Evolutionary conservation across 2,797 vertebrate species (phyloP), one percentile per base, ranked within the genome.

Genomic region (Decapterus maruadsi): DNA sequence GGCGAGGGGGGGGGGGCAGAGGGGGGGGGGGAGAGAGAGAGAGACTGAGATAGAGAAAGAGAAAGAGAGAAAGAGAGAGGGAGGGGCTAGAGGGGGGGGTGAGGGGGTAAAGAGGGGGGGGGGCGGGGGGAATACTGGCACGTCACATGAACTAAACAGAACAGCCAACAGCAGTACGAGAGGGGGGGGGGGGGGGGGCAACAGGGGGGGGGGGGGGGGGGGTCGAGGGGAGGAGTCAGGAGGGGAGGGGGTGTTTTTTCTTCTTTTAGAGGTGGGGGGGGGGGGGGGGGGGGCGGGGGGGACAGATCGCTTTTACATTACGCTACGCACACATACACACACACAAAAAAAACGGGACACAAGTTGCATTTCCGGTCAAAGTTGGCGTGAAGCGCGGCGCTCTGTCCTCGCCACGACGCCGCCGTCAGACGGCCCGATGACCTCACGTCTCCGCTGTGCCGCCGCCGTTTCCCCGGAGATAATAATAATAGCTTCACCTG

Each of bases 301-400:
- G 90, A 91, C 90, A 90, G 91, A 89, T 93, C 88, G 90, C 93
- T 92, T 94, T 94, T 94, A 96, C 95, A 94, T 94, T 96, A 95
- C 95, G 86, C 92, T 95, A 95, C 93, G 87, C 94, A 95, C 94
- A 95, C 95, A 93, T 87, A 95, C 94, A 95, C 94, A 90, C 94
- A 95, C 93, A 95, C 90, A 95, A 93, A 95, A 93, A 86, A 95
- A 95, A 95, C 94, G 86, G 93, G 95, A 95, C 94, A 95, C 93
- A 94, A 94, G 94, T 95, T 95, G 92, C 94, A 94, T 94, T 94
- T 95, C 94, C 94, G 19, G 91, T 90, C 93, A 94, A 95, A 95
- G 94, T 95, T 94, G 93, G 86, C 16, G 17, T 63, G 48, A 34
- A 55, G 64, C 65, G 71, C 78, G 75, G 75, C 61, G 29, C 72